Evolutionary conservation across 2,113 vertebrate genomes (phyloP).

Genomic region (Phylloscopus whistleri): DNA sequence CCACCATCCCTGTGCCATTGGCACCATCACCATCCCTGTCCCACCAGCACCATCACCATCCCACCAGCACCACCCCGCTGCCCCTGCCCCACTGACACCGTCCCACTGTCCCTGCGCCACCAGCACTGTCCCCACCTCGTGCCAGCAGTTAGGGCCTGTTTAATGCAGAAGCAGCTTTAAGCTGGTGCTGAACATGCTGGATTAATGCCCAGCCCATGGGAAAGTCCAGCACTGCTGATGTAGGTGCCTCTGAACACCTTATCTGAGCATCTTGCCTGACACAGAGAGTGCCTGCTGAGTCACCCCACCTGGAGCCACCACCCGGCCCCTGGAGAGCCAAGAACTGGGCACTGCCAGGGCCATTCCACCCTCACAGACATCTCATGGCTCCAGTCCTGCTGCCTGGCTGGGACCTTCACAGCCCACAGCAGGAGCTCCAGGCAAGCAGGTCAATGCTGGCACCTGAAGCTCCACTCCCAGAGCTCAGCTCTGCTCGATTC

Average conservation of each 20-base stretch:
- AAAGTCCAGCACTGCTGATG: rapidly evolving
- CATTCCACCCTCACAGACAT: neutral
- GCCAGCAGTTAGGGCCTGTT: neutral
- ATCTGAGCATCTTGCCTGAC: neutral
- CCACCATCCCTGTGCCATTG: neutral
- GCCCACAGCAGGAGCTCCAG: neutral
- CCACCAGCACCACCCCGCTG: too few relatives aligned
- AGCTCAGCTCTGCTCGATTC: neutral
- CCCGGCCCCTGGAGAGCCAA: neutral
- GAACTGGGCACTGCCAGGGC: neutral
- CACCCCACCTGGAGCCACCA: neutral
- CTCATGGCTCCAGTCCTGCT: neutral
- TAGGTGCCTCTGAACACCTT: slow-evolving; percentile 23
- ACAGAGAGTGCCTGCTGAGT: neutral
- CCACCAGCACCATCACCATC: neutral
- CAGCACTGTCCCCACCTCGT: neutral
- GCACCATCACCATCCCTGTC: too few relatives aligned
- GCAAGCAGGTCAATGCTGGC: neutral
- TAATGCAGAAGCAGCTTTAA: neutral
- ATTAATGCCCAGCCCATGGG: neutral
- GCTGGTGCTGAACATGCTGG: neutral
- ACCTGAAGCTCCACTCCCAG: rapidly evolving
- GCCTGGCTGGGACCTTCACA: rapidly evolving
- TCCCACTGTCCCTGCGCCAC: neutral
- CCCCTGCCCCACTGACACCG: too few relatives aligned